These are phyloP conservation scores for Poliocrania exsul DNA, from an alignment of 2,797 vertebrate genomes.

Conservation along the genomic window DNA sequence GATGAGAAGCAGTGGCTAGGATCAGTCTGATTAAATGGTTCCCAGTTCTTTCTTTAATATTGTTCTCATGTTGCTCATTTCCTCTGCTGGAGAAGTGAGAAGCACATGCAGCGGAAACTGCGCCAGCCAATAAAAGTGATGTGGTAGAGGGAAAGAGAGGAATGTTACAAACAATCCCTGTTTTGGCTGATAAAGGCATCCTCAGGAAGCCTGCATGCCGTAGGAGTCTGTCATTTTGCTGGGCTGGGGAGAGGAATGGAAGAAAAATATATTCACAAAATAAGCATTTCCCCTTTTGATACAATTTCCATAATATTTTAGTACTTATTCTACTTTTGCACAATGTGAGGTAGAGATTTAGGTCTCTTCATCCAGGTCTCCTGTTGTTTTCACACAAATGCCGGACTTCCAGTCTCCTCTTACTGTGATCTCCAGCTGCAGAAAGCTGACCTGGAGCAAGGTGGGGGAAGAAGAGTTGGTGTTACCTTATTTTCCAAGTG, in stretches of 20 bases:
- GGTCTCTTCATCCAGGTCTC: not conserved
- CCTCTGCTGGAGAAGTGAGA: slow-evolving; percentile 3
- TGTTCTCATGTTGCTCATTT: not conserved
- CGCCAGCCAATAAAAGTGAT: slow-evolving; percentile 33
- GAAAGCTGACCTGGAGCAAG: not conserved
- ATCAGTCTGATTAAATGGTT: not conserved
- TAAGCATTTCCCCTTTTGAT: slow-evolving; percentile 1
- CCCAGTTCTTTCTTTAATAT: not conserved
- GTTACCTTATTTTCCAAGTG: not conserved
- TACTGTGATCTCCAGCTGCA: not conserved
- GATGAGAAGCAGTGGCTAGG: not conserved
- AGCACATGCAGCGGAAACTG: not conserved
- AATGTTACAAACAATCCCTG: slow-evolving; percentile 16
- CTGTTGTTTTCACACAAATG: not conserved
- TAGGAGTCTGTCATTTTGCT: not conserved
- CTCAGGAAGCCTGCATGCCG: slow-evolving; percentile 23
- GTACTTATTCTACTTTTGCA: not conserved
- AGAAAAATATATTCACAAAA: not conserved
- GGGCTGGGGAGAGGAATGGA: not conserved
- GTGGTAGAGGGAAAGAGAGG: not conserved
- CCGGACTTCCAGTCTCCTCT: not conserved
- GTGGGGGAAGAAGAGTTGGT: not conserved
- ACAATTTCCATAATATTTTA: not conserved
- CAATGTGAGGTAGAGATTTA: not conserved
- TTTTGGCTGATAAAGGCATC: slow-evolving; percentile 44